These are phyloP conservation scores for Cryptoleucopteryx plumbea DNA, from an alignment of 2,113 vertebrate genomes.

Conservation along the genomic window DNA sequence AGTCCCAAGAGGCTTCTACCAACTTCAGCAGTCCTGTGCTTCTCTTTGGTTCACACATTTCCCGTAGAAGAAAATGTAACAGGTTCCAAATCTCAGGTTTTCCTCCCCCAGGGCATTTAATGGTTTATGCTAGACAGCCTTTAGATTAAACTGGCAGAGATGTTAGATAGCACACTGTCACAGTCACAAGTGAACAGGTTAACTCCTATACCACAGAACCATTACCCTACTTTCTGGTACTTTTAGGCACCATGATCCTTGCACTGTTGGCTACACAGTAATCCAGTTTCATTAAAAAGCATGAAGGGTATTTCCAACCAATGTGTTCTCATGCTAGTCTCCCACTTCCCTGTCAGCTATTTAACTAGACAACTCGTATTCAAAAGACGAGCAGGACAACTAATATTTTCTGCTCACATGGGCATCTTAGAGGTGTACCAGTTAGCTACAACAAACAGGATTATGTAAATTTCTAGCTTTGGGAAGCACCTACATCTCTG, in stretches of 20 bases:
- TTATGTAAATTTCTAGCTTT: not conserved
- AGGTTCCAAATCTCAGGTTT: not conserved
- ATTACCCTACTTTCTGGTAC: not conserved
- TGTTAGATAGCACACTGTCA: not conserved
- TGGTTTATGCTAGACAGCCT: not conserved
- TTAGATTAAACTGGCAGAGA: not conserved
- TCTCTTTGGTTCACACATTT: not conserved
- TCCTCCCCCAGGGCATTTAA: not conserved
- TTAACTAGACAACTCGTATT: not conserved
- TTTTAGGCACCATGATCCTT: not conserved
- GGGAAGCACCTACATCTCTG: not conserved
- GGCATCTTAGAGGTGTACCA: not conserved
- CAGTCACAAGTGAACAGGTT: not conserved
- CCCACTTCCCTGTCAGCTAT: not conserved
- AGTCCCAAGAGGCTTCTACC: not conserved
- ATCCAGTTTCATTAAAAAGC: not conserved
- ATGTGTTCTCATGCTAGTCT: not conserved
- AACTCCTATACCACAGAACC: not conserved
- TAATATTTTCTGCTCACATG: not conserved
- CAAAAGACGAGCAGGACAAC: not conserved
- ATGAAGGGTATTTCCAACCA: not conserved
- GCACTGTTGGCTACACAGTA: not conserved
- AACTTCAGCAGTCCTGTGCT: not conserved
- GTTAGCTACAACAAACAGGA: not conserved
- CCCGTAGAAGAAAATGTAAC: not conserved